phyloP scores from a whole-genome alignment of 2,113 vertebrate species.

The Alethe castanea region DNA sequence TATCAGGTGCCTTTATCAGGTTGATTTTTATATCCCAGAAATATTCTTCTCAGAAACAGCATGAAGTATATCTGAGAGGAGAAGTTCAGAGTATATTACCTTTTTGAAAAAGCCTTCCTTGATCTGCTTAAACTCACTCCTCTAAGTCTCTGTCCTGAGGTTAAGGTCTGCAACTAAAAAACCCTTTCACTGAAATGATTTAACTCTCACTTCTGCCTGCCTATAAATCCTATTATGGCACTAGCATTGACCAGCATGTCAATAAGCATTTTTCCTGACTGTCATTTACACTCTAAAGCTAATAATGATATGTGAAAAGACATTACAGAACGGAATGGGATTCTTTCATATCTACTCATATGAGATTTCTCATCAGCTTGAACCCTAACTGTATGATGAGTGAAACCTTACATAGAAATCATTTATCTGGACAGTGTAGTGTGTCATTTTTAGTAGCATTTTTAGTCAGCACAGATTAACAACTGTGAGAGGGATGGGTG shows the following conservation, averaged over 20 bases:
- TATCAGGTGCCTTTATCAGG: neutral
- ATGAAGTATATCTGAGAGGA: neutral
- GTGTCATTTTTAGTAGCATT: neutral
- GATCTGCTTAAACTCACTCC: neutral
- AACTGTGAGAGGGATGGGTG: neutral
- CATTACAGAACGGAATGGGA: neutral
- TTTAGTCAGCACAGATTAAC: neutral
- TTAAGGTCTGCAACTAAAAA: conserved; percentile 10
- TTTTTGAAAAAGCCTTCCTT: neutral
- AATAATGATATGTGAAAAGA: neutral
- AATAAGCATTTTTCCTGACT: neutral
- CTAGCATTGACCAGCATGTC: neutral
- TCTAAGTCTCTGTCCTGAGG: neutral
- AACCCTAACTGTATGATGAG: neutral
- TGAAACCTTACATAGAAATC: neutral
- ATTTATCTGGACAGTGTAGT: neutral
- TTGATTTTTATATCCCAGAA: neutral
- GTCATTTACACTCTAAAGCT: neutral
- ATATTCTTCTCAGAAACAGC: neutral
- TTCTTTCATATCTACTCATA: neutral
- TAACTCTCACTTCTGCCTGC: neutral
- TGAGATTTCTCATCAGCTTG: neutral
- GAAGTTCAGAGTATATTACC: neutral
- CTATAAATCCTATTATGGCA: neutral
- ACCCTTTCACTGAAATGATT: neutral